Conservation (phyloP, 1,140 invertebrate genomes). For the Antheraea pernyi region DNA sequence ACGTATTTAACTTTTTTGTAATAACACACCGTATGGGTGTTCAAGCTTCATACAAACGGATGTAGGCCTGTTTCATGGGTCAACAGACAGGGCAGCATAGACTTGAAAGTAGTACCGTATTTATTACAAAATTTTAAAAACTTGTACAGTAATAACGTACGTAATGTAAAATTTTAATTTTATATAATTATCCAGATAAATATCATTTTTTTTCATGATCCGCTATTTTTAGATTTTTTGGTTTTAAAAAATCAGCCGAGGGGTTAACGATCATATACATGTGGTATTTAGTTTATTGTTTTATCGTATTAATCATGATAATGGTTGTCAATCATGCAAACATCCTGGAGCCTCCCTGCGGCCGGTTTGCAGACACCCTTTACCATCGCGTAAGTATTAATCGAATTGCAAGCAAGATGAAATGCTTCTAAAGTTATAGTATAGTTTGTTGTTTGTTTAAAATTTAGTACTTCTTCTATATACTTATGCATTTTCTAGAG, state of each 20-base stretch:
- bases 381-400: slow-evolving; percentile 71
- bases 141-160: too few species aligned
- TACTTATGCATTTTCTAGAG: slow-evolving; percentile 66
- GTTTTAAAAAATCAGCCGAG: slow-evolving; percentile 19
- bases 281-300: slow-evolving; percentile 62
- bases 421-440: slow-evolving; percentile 61
- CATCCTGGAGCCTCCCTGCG: slow-evolving; percentile 59
- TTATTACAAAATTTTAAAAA: too few species aligned
- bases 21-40: too few species aligned
- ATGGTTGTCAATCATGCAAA: slow-evolving; percentile 78
- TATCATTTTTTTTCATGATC: not conserved
- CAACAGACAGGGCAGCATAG: too few species aligned
- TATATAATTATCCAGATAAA: too few species aligned
- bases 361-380: slow-evolving; percentile 63
- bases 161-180: too few species aligned
- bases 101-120: too few species aligned
- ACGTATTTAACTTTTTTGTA: too few species aligned
- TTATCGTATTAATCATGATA: slow-evolving; percentile 74
- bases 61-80: too few species aligned
- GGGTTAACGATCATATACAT: slow-evolving; percentile 24
- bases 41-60: too few species aligned
- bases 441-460: slow-evolving; percentile 71
- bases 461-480: slow-evolving; percentile 49
- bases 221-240: slow-evolving; percentile 45
- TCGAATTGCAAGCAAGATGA: slow-evolving; percentile 61